Conservation (phyloP, 1,140 invertebrate genomes). For the Argopecten irradians region DNA sequence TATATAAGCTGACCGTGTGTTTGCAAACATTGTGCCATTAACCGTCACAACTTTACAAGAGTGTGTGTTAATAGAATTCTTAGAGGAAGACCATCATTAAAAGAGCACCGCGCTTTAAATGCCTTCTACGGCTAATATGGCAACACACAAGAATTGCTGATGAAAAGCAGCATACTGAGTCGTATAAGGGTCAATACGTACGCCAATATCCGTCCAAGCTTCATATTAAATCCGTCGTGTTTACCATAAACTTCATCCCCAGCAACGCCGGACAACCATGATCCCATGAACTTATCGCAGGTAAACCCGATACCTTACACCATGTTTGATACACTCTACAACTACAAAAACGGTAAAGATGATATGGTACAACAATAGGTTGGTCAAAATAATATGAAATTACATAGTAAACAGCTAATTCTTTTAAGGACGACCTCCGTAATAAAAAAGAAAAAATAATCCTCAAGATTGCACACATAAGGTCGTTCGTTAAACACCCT, state of each 20-base stretch:
- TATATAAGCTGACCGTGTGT: not conserved
- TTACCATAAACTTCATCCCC: not conserved
- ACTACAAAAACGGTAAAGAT: too few relatives aligned
- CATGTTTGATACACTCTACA: not conserved
- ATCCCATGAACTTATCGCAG: not conserved
- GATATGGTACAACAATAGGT: too few relatives aligned
- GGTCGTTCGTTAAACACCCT: too few relatives aligned
- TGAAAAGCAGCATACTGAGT: not conserved
- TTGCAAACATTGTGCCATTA: not conserved
- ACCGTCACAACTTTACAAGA: not conserved
- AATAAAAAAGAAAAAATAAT: too few relatives aligned
- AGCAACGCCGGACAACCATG: not conserved
- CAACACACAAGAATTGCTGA: not conserved
- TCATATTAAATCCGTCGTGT: not conserved
- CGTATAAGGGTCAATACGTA: not conserved
- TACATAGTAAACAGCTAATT: too few relatives aligned
- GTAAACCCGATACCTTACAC: not conserved
- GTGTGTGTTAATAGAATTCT: not conserved
- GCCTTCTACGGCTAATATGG: not conserved
- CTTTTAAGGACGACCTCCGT: too few relatives aligned
- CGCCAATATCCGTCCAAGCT: constrained; percentile 4
- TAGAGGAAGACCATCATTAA: not conserved
- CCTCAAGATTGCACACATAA: too few relatives aligned
- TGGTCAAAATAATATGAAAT: too few relatives aligned
- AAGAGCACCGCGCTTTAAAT: not conserved